Conservation (phyloP, 2,797 vertebrate genomes). For the Fundulus diaphanus region DNA sequence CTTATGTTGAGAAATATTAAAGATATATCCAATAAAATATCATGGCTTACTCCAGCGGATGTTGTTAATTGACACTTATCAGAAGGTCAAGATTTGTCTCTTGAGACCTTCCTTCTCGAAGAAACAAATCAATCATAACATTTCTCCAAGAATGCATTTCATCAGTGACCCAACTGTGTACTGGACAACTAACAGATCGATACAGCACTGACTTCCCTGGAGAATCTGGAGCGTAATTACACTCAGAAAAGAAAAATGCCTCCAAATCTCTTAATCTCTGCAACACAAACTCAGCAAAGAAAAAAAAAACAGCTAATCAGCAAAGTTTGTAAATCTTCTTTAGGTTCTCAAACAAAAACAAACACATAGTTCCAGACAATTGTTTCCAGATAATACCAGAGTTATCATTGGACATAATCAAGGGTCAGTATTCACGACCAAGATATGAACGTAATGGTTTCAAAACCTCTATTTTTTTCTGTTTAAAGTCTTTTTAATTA, state of each 20-base stretch:
- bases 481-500: constrained; percentile 1
- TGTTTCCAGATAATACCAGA: constrained; percentile 47
- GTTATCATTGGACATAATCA: constrained; percentile 17
- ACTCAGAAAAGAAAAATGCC: constrained; percentile 21
- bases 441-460: not conserved
- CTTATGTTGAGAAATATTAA: not conserved
- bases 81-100: constrained; percentile 40
- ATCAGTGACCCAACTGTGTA: constrained; percentile 36
- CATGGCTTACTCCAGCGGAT: constrained; percentile 7
- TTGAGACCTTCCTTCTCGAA: constrained; percentile 26
- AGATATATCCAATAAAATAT: constrained; percentile 7
- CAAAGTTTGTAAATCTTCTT: constrained; percentile 13
- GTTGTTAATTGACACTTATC: constrained; percentile 26
- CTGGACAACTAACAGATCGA: constrained; percentile 54
- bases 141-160: constrained; percentile 54
- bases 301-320: constrained; percentile 45
- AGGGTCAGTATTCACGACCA: not conserved
- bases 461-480: not conserved
- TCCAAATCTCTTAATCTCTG: constrained; percentile 28
- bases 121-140: constrained; percentile 52
- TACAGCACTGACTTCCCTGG: constrained; percentile 38
- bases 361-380: constrained; percentile 25
- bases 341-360: constrained; percentile 45
- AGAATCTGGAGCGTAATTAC: constrained; percentile 51
- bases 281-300: constrained; percentile 27